These are phyloP conservation scores for Eupithecia dodoneata DNA, from an alignment of 2,888 invertebrate genomes.

Conservation along the genomic window DNA sequence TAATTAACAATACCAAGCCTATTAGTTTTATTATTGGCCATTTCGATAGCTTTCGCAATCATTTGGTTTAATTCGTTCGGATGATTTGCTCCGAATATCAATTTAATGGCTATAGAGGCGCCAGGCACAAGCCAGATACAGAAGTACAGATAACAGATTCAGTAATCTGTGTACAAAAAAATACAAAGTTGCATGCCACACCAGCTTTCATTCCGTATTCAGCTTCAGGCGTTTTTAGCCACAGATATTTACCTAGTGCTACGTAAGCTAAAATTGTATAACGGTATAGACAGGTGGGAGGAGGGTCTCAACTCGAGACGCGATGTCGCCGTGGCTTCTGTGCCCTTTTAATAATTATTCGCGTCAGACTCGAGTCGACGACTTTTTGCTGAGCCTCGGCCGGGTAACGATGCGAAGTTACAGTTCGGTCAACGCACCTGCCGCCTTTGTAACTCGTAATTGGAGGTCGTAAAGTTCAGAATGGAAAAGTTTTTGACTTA, in stretches of 20 bases:
- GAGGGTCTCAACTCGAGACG: conserved; percentile 66
- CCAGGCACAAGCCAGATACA: neutral
- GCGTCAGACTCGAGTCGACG: conserved; percentile 66
- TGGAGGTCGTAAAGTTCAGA: conserved; percentile 47
- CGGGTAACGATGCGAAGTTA: conserved; percentile 54
- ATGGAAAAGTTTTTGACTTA: conserved; percentile 36
- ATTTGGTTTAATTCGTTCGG: conserved; percentile 44
- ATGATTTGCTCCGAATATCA: conserved; percentile 21
- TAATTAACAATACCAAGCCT: conserved; percentile 27
- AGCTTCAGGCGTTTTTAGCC: conserved; percentile 12
- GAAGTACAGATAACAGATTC: neutral
- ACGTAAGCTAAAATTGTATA: conserved; percentile 33
- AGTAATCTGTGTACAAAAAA: neutral
- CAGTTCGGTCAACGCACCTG: conserved; percentile 47
- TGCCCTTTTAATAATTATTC: conserved; percentile 72
- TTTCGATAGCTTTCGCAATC: conserved; percentile 43
- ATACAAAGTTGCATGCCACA: conserved; percentile 15
- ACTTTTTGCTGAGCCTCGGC: conserved; percentile 66
- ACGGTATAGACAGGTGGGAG: conserved; percentile 44
- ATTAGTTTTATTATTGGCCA: conserved; percentile 32
- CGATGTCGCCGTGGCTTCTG: conserved; percentile 67
- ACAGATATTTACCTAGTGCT: conserved; percentile 9
- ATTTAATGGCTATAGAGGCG: conserved; percentile 23
- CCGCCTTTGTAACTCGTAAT: conserved; percentile 46
- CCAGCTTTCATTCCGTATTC: neutral